These are phyloP conservation scores for Apostichopus leukothele DNA, from an alignment of 53 echinoderm and acorn worm species.

Conservation along the genomic window DNA sequence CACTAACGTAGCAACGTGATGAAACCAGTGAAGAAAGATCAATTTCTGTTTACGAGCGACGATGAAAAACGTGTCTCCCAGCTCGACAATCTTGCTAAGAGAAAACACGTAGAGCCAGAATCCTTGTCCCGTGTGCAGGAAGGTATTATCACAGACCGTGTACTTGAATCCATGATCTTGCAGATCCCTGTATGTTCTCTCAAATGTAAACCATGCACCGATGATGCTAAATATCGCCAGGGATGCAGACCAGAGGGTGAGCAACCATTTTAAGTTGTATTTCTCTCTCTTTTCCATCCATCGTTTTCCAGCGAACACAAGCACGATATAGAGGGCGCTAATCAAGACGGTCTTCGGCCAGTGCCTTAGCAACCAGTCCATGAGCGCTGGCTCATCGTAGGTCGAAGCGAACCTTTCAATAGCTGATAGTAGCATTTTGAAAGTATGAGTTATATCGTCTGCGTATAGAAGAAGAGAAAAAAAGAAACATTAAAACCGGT, in stretches of 20 bases:
- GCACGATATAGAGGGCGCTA: slow-evolving; percentile 70
- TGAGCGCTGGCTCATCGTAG: slow-evolving; percentile 17
- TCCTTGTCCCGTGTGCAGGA: slow-evolving; percentile 67
- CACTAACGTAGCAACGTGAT: slow-evolving; percentile 79
- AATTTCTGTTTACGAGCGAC: slow-evolving; percentile 90
- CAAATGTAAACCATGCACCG: slow-evolving; percentile 55
- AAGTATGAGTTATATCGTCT: neutral
- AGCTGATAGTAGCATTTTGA: slow-evolving; percentile 19
- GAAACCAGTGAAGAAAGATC: slow-evolving; percentile 94
- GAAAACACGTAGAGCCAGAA: slow-evolving; percentile 88
- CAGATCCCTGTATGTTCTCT: slow-evolving; percentile 49
- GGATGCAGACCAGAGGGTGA: slow-evolving; percentile 73
- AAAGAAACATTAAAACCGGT: neutral
- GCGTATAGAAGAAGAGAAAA: neutral
- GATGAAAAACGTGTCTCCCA: slow-evolving; percentile 89
- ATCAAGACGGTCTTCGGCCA: slow-evolving; percentile 63
- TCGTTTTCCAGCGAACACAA: slow-evolving; percentile 70
- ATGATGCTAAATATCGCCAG: slow-evolving; percentile 80
- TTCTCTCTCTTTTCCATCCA: slow-evolving; percentile 72
- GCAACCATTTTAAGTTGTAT: slow-evolving; percentile 63
- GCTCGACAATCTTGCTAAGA: slow-evolving; percentile 85
- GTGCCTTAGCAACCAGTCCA: slow-evolving; percentile 68
- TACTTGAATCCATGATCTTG: slow-evolving; percentile 62
- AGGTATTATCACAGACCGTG: slow-evolving; percentile 75
- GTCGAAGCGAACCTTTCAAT: slow-evolving; percentile 17